Conservation (phyloP, 1,140 invertebrate species). For the Melitaea cinxia region DNA sequence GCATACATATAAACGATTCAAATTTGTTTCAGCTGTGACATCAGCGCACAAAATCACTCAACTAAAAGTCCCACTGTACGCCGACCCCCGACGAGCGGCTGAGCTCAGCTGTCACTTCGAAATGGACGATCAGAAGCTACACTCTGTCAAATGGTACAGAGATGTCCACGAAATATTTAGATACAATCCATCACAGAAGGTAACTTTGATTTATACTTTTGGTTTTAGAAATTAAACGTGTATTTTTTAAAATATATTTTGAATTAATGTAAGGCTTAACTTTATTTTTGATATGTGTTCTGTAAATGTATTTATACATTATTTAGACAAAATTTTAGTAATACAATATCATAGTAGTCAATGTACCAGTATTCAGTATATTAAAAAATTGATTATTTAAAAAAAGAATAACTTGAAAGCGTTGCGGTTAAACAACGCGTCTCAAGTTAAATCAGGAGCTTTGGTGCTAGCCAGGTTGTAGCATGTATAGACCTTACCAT, state of each 20-base stretch:
- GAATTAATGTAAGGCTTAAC: no score
- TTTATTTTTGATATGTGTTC: no score
- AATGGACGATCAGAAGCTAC: constrained; percentile 68
- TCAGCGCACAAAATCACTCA: constrained; percentile 68
- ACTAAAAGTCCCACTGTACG: constrained; percentile 68
- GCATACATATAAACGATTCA: neutral
- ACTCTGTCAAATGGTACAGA: constrained; percentile 73
- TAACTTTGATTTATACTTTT: constrained; percentile 24
- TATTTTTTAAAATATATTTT: neutral
- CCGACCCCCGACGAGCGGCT: constrained; percentile 68
- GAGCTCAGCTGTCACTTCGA: constrained; percentile 71
- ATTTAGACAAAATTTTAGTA: no score
- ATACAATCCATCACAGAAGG: constrained; percentile 68
- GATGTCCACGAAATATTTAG: constrained; percentile 73
- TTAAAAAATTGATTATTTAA: no score
- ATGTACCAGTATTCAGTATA: no score
- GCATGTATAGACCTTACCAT: no score
- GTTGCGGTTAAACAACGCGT: no score
- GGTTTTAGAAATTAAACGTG: neutral
- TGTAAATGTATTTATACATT: no score
- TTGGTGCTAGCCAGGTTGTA: no score
- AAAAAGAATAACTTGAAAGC: no score
- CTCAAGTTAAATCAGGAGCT: no score
- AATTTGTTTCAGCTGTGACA: constrained; percentile 51
- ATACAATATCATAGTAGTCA: no score